Evolutionary conservation across 2,113 vertebrate genomes (phyloP), one percentile per base, ranked within the genome.

Genomic region (Clarias gariepinus): DNA sequence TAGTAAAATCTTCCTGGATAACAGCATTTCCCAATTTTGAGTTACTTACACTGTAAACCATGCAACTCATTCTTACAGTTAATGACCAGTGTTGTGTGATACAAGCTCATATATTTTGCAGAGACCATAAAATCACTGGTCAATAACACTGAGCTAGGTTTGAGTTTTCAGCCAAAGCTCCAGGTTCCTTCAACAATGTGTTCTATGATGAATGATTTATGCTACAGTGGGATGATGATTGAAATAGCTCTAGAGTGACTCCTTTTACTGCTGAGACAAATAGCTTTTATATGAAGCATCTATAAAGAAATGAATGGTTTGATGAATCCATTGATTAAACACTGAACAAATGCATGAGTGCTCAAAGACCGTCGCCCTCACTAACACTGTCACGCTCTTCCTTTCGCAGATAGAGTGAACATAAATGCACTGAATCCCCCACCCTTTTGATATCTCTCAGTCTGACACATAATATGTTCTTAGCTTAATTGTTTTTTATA

Each of bases 311-410:
- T 93, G 91, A 91, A 94, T 92, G 93, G 91, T 93, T 92, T 90
- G 92, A 93, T 94, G 93, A 91, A 94, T 92, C 83, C 92, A 94
- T 93, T 93, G 93, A 95, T 94, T 93, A 93, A 94, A 93, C 94
- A 92, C 88, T 93, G 90, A 94, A 90, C 80, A 87, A 93, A 93
- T 92, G 92, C 90, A 87, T 68, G 69, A 91, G 87, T 90, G 84
- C 91, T 92, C 85, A 71, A 55, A 90, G 89, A 74, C 86, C 82
- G 53, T 83, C 60, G 10, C 79, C 86, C 89, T 83, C 33, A 86
- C 84, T 89, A 79, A 87, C 85, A 87, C 90, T 90, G 88, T 86
- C 85, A 85, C n/a, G 23, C 12, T 85, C 89, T 86, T 23, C 58
- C 79, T 92, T 92, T 92, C 89, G 90, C 86, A 92, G 90, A 92